Evolutionary conservation across 64 coral and sea anemone genomes (phyloP), one percentile per base, ranked within the genome.

Genomic region (Pocillopora verrucosa): DNA sequence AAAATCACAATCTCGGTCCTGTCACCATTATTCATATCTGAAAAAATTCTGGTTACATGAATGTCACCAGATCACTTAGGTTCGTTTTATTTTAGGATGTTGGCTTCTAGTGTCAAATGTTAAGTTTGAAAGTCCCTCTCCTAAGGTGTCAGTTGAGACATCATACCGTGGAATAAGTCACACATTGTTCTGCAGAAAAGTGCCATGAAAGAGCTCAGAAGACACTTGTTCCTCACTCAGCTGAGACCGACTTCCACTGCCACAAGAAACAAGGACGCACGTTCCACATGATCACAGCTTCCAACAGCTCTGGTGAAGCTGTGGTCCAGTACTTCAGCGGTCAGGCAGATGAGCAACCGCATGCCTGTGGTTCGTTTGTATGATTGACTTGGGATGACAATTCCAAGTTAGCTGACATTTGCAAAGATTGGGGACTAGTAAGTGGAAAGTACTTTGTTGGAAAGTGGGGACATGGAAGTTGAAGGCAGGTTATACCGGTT

Each of bases 271-370:
- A 5, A 0, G 72, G 85, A 7, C 65, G 70, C 36, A 75, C 45
- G 15, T 74, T 87, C 34, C 68, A 87, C 85, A 22, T 87, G 10
- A 61, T 72, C n/a, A 87, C 85, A 9, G 36, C 68, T 51, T 56
- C 65, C 30, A 87, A 41, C 25, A n/a, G n/a, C 41, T 34, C 34
- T 37, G 83, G 65, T 19, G 19, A 69, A 51, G 65, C 30, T 58
- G 38, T 25, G 11, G 67, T 87, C 76, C 13, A 78, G 16, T 78
- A 78, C 36, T 51, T 78, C 12, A 78, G 56, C 30, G 30, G 30
- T 30, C 0, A 30, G 30, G 0, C 30, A 30, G 0, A 30, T 30
- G 30, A 30, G 30, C 30, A 30, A 30, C 30, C 30, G 30, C 0
- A 30, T 30, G 30, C 30, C 30, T 30, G 30, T 30, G 30, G 30